Conservation (phyloP, 2,797 vertebrate species). For the Antennarius maculatus region DNA sequence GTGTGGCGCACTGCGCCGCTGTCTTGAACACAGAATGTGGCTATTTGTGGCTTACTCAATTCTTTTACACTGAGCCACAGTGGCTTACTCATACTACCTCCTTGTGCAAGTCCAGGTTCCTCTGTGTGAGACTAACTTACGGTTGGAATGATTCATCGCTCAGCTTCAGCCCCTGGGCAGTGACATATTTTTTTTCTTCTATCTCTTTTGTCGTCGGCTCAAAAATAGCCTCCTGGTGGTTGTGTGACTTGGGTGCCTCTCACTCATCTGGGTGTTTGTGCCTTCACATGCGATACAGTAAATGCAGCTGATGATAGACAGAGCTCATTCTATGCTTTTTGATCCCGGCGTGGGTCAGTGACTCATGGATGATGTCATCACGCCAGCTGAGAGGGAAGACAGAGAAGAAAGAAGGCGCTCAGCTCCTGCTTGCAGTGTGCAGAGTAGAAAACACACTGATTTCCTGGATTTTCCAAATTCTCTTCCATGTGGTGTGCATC, state of each 20-base stretch:
- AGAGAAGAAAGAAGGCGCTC: slow-evolving; percentile 5
- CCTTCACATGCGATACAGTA: slow-evolving; percentile 50
- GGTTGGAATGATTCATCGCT: slow-evolving; percentile 50
- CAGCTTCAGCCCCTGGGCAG: slow-evolving; percentile 55
- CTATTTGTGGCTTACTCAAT: too few relatives aligned
- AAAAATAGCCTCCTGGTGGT: slow-evolving; percentile 69
- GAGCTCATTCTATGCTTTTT: slow-evolving; percentile 60
- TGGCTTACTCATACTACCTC: too few relatives aligned
- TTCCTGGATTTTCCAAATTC: slow-evolving; percentile 33
- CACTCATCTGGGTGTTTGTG: slow-evolving; percentile 53
- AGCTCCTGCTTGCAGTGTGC: slow-evolving; percentile 4
- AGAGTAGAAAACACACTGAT: slow-evolving; percentile 30
- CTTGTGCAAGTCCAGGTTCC: too few relatives aligned
- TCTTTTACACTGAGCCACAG: too few relatives aligned
- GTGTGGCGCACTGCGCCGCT: too few relatives aligned
- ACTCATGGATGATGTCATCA: slow-evolving; percentile 62
- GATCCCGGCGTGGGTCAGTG: slow-evolving; percentile 54
- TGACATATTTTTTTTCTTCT: slow-evolving; percentile 72
- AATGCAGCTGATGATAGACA: slow-evolving; percentile 65
- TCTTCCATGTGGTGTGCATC: slow-evolving; percentile 23
- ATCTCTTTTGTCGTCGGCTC: slow-evolving; percentile 36
- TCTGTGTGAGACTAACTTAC: slow-evolving; percentile 41
- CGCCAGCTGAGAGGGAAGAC: slow-evolving; percentile 19
- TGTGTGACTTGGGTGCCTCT: slow-evolving; percentile 59
- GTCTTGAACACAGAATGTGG: too few relatives aligned